Evolutionary conservation across 1,140 invertebrate species (phyloP), one percentile per base, ranked within the genome.

Genomic region (Zaprionus ghesquierei): DNA sequence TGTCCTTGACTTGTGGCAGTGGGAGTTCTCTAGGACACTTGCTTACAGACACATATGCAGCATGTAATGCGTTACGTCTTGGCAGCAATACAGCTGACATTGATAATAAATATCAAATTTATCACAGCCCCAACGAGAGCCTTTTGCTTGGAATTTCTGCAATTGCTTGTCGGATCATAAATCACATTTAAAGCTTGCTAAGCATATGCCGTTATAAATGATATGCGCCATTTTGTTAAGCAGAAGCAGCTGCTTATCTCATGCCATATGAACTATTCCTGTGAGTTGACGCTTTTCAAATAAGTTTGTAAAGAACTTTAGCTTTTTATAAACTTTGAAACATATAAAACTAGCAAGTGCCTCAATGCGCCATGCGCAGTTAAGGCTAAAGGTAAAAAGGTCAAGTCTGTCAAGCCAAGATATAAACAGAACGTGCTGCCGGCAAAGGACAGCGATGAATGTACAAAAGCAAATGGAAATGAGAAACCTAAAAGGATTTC

Each of bases 371-470:
- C 2, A 13, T 55, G 29, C 12, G 20, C 27, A 9, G 29, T 20
- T 20, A n/a, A 33, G 49, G 58, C 51, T 27, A 65, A 22, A 23
- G 56, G 25, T 35, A n/a, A 65, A n/a, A 65, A 58, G 61, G 61
- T 18, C 50, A 51, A 27, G 13, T 29, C 12, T 29, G 49, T 12
- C 15, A 61, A 33, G 25, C 22, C 2, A 31, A 33, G 23, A 35
- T 53, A 46, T 33, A 31, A 33, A 55, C 22, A 46, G 29, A 49
- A 29, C 25, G 23, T 27, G 22, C 35, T 22, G 18, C 0, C 18
- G 31, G 29, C 38, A 29, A 5, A 23, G 27, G 18, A 12, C 15
- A 38, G 18, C 53, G 50, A 31, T 29, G 15, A 29, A 2, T 41
- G 20, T n/a, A 53, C 49, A 44, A 66, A 66, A 50, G 44, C 13